Base-by-base conservation (phyloP, 2,113 vertebrate genomes). In the Sturnus vulgaris region DNA sequence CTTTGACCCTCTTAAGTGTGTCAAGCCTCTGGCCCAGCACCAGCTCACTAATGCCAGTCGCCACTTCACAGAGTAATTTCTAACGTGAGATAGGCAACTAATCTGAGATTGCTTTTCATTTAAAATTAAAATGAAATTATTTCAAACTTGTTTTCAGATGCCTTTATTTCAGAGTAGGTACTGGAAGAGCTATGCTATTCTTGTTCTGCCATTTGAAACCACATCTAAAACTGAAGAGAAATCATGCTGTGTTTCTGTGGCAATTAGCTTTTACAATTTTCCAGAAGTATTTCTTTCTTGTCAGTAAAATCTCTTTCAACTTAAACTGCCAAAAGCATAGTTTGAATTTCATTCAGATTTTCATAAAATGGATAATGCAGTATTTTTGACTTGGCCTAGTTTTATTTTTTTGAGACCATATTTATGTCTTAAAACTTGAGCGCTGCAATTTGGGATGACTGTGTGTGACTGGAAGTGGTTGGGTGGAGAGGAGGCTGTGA, bases 181-280 rank as follows among this genome's bases (percentile, higher is more conserved):
- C 33, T 69, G 52, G 53, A 82, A 76, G 44, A 9, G 15, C 53
- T 64, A 0, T 57, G 44, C 40, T 63, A 1, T 71, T 78, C 73
- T 94, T 82, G 22, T 59, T 92, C 61, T 90, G 49, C 65, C 44
- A 7, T 82, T 73, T 19, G n/a, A 82, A 97, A 78, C 80, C 80
- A 88, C 77, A 86, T 81, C 42, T 90, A 37, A 93, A 70, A 71
- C 49, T 3, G 3, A 89, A 60, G 47, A 91, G 30, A 84, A 86
- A 52, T 91, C 84, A 65, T 68, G 37, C 59, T 88, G 71, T 60
- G 64, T 95, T 87, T 57, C 66, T 86, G 82, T 89, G 65, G 83
- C 86, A 90, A 68, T 97, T 86, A 91, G 52, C 31, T 91, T 93
- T 93, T 75, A 71, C 72, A 57, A 5, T 81, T 88, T 95, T 85